A percentile compares a stretch with the other conserved stretches of the same genome.
phyloP scores from a whole-genome alignment of 2,888 invertebrate species.

The Masnerella sp. region DNA sequence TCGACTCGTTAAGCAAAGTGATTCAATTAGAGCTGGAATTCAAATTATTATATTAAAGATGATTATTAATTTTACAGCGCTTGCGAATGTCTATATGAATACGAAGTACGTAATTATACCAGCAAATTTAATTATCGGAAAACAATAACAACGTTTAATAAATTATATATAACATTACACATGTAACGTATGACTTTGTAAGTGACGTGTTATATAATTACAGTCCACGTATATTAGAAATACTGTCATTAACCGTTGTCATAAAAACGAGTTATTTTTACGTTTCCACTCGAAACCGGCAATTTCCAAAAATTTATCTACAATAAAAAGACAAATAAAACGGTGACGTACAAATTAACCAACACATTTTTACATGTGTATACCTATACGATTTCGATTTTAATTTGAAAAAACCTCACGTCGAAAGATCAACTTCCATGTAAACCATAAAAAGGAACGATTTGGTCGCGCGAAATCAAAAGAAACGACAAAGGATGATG shows the following conservation, averaged over 20 bases:
- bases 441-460: conserved; percentile 46
- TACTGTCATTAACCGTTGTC: conserved; percentile 48
- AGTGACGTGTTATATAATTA: conserved; percentile 52
- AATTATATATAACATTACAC: conserved; percentile 43
- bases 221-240: conserved; percentile 44
- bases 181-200: conserved; percentile 31
- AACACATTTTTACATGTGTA: not conserved
- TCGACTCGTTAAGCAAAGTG: not conserved
- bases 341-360: conserved; percentile 9
- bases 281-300: conserved; percentile 16
- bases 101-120: conserved; percentile 17
- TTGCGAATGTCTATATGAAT: not conserved
- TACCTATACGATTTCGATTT: conserved; percentile 21
- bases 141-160: conserved; percentile 50
- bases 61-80: conserved; percentile 1
- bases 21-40: not conserved
- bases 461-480: conserved; percentile 48
- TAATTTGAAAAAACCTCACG: conserved; percentile 39
- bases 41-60: too few species aligned
- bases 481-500: conserved; percentile 49
- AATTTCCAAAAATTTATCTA: conserved; percentile 35
- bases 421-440: conserved; percentile 31
- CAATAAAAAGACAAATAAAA: conserved; percentile 40
- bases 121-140: conserved; percentile 52
- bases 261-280: conserved; percentile 47